phyloP scores from a whole-genome alignment of 2,113 vertebrate species.

The Pipra filicauda region DNA sequence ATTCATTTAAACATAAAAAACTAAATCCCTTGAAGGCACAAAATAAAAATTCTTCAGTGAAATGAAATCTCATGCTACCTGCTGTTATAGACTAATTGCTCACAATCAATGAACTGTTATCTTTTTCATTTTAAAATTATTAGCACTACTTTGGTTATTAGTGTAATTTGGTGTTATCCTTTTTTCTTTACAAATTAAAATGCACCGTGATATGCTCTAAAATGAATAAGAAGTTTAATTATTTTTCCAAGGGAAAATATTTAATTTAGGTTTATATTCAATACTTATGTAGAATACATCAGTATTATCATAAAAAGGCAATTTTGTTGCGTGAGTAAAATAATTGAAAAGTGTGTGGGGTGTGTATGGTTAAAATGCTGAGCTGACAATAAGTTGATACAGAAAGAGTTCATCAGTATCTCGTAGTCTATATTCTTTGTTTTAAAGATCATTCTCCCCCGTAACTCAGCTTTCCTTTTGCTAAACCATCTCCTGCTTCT shows the following conservation, averaged over 20 bases:
- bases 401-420: background rate
- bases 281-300: background rate
- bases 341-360: background rate
- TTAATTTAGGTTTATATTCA: constrained; percentile 18
- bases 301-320: background rate
- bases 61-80: constrained; percentile 50
- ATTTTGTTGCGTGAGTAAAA: background rate
- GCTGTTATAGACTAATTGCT: constrained; percentile 55
- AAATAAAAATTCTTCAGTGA: constrained; percentile 1
- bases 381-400: background rate
- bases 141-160: constrained; percentile 53
- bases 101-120: constrained; percentile 37
- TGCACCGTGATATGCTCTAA: background rate
- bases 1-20: background rate
- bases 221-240: constrained; percentile 51
- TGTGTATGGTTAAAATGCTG: background rate
- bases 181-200: constrained; percentile 46
- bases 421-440: background rate
- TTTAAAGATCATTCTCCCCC: background rate
- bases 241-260: constrained; percentile 51
- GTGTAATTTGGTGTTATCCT: constrained; percentile 9
- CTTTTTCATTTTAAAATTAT: constrained; percentile 50
- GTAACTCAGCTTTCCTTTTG: background rate
- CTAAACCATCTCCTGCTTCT: background rate
- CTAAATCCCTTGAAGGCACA: background rate